A percentile compares a stretch with the other conserved stretches of the same genome.
Conservation (phyloP, 2,113 vertebrate species). For the Otolemur garnettii region DNA sequence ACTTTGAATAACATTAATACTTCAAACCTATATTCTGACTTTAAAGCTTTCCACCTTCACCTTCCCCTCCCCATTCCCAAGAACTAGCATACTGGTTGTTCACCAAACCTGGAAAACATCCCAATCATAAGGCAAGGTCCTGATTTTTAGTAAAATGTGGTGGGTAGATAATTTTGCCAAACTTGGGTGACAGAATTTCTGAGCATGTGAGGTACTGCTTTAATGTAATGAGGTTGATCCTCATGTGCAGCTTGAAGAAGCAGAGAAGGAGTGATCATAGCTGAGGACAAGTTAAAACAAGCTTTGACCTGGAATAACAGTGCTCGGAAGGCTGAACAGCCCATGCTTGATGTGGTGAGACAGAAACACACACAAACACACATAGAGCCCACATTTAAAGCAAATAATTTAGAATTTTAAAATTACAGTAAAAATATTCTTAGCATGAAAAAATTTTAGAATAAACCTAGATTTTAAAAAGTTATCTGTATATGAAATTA, state of each 20-base stretch:
- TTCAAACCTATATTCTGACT: neutral
- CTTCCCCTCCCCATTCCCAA: rapidly evolving
- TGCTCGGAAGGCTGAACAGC: neutral
- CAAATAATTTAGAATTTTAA: neutral
- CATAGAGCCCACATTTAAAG: neutral
- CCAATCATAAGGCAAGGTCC: neutral
- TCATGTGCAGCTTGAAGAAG: neutral
- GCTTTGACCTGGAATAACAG: neutral
- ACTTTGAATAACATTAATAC: conserved; percentile 10
- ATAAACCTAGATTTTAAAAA: conserved; percentile 53
- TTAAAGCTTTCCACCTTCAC: neutral
- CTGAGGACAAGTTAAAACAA: conserved; percentile 33
- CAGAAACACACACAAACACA: neutral
- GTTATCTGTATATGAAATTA: conserved; percentile 7
- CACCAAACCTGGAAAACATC: neutral
- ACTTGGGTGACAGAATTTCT: conserved; percentile 8
- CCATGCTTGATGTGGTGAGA: neutral
- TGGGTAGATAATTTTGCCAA: neutral
- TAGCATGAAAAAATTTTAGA: neutral
- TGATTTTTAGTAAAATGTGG: conserved; percentile 42
- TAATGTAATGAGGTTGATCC: neutral
- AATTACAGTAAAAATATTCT: neutral
- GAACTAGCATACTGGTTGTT: neutral
- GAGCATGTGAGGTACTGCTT: neutral
- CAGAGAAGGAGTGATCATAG: neutral